Evolutionary conservation across 2,888 invertebrate genomes (phyloP).

Genomic region (Orthosia gothica): DNA sequence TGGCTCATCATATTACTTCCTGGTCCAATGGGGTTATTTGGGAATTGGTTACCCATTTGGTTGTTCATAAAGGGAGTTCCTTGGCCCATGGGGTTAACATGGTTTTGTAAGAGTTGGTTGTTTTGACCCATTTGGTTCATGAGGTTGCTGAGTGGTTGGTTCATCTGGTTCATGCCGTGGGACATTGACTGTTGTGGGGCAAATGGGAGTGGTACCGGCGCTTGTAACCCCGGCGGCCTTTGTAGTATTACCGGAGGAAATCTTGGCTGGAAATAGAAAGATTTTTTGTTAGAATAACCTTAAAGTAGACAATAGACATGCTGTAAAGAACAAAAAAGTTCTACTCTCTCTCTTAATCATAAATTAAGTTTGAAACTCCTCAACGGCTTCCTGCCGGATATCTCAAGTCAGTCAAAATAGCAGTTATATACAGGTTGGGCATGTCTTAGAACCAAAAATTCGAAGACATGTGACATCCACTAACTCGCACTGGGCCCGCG

Average conservation of each 20-base stretch:
- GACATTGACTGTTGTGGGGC: slow-evolving; percentile 83
- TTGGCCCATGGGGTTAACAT: slow-evolving; percentile 65
- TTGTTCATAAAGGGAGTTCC: slow-evolving; percentile 73
- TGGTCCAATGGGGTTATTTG: slow-evolving; percentile 65
- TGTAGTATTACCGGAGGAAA: slow-evolving; percentile 88
- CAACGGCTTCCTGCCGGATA: too few species aligned
- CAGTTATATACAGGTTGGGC: too few species aligned
- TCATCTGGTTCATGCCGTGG: slow-evolving; percentile 79
- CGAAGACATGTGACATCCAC: too few species aligned
- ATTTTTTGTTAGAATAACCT: neutral
- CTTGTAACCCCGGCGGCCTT: slow-evolving; percentile 86
- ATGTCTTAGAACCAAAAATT: too few species aligned
- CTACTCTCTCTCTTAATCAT: too few species aligned
- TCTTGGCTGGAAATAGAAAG: slow-evolving; percentile 80
- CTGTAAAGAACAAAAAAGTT: too few species aligned
- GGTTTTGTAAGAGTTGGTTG: slow-evolving; percentile 73
- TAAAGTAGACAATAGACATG: too few species aligned
- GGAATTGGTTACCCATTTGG: slow-evolving; percentile 69
- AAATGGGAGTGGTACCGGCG: slow-evolving; percentile 85
- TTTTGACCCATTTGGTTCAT: slow-evolving; percentile 75
- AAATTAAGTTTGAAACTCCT: too few species aligned
- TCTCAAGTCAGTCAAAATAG: too few species aligned
- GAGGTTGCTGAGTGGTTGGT: slow-evolving; percentile 80
- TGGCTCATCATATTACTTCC: slow-evolving; percentile 71
- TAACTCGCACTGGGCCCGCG: too few species aligned